Base-by-base conservation (phyloP, 2,888 invertebrate genomes). In the Clitarchus hookeri region DNA sequence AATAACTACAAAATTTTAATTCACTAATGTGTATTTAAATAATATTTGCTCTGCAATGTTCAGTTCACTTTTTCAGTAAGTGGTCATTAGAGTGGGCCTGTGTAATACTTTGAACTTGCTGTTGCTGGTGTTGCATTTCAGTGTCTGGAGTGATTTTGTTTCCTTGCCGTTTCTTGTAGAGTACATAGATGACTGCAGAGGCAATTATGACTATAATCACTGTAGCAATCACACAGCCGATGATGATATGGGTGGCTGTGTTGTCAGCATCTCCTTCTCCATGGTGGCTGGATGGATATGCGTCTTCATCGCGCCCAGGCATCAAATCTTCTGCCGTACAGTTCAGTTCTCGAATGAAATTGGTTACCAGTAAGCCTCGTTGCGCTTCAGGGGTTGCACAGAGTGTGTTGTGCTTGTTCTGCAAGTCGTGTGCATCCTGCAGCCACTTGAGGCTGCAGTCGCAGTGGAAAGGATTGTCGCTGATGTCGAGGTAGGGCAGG, bases 391-490 rank as follows among this genome's bases (percentile, higher is more conserved):
- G 86, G 48, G 84, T 36, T 25, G 54, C 44, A 77, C 83, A 84
- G 0, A 82, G 48, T 6, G 86, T 84, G 25, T 78, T 44, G 12
- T 82, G 65, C n/a, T 80, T n/a, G 77, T 84, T 80, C 25, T 77
- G 44, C 6, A 85, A 36, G 77, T 84, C 23, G 23, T 84, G 19
- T 26, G 27, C 65, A n/a, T 65, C n/a, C 65, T 25, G 54, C n/a
- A 87, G 84, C 87, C 87, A 87, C 13, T 54, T 25, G 25, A 87
- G 82, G 23, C 36, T 44, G 77, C 87, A 87, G 84, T 87, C 85
- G 78, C 87, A 87, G 44, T 78, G 85, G 44, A 87, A 80, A 3
- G 84, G 85, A 79, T 87, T 87, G 16, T 86, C 23, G 36, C 84
- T 85, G 54, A 87, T 83, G 77, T 85, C 84, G 2, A 87, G 78